These are phyloP conservation scores for Mustela erminea DNA, from an alignment of 2,797 vertebrate genomes.

Conservation along the genomic window DNA sequence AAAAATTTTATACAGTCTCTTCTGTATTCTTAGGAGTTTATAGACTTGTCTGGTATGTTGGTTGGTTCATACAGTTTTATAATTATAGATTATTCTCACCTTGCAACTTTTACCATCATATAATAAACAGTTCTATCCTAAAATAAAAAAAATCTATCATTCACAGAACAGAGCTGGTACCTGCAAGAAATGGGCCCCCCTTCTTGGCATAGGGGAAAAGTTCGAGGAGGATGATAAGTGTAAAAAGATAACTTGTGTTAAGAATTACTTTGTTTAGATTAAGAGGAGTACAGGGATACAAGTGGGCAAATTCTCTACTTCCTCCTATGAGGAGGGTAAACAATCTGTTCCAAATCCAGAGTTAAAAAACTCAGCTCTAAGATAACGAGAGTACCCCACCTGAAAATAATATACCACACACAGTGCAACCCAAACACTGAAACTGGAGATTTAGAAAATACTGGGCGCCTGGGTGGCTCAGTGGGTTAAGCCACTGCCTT, in stretches of 20 bases:
- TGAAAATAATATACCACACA: neutral
- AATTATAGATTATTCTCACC: slow-evolving; percentile 41
- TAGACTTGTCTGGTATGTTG: slow-evolving; percentile 43
- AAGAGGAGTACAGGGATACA: neutral
- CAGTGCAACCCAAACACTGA: neutral
- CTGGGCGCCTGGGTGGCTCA: too few relatives aligned
- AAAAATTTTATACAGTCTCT: neutral
- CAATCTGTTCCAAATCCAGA: neutral
- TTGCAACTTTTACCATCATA: slow-evolving; percentile 18
- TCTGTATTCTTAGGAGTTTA: neutral
- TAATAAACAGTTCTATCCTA: slow-evolving; percentile 31
- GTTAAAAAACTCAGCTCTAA: slow-evolving; percentile 19
- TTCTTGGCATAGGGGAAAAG: neutral
- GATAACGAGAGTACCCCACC: neutral
- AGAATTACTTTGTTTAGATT: slow-evolving; percentile 42
- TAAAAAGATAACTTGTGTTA: slow-evolving; percentile 32
- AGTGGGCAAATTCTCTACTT: slow-evolving; percentile 13
- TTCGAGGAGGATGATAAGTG: neutral
- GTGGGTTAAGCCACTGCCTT: too few relatives aligned
- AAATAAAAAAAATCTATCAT: neutral
- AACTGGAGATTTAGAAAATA: slow-evolving; percentile 19
- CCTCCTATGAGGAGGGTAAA: slow-evolving; percentile 16
- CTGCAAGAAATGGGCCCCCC: neutral
- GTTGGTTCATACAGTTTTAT: slow-evolving; percentile 61
- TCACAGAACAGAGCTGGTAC: neutral